Conservation (phyloP, 2,797 vertebrate species). For the Bufotes viridis region DNA sequence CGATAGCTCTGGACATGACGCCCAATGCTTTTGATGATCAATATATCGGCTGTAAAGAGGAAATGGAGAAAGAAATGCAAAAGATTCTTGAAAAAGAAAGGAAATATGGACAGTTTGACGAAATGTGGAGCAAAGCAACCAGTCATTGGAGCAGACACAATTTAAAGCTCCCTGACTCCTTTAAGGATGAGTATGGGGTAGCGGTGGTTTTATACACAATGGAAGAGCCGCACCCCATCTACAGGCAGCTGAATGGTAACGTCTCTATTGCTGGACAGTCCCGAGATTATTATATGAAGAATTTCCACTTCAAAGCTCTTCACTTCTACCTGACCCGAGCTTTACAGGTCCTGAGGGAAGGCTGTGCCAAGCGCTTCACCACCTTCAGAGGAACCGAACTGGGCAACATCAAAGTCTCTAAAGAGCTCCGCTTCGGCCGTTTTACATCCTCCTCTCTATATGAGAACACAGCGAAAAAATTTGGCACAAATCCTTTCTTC, state of each 20-base stretch:
- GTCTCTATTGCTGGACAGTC: background rate
- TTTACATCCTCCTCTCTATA: constrained; percentile 68
- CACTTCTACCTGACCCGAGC: constrained; percentile 75
- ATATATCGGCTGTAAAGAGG: background rate
- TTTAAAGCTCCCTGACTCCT: background rate
- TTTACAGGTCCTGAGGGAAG: constrained; percentile 69
- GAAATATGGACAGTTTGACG: background rate
- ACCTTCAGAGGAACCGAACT: constrained; percentile 59
- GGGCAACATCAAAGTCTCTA: background rate
- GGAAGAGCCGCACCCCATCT: background rate
- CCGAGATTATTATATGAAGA: background rate
- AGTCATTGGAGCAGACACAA: background rate
- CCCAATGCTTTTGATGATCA: constrained; percentile 38
- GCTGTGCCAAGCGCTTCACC: constrained; percentile 40
- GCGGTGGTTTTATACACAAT: constrained; percentile 39
- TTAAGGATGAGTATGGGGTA: constrained; percentile 9
- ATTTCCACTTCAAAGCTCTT: constrained; percentile 72
- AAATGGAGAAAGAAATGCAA: background rate
- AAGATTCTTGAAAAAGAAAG: background rate
- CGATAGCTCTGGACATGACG: background rate
- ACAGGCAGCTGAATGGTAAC: constrained; percentile 14
- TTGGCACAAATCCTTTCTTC: constrained; percentile 67
- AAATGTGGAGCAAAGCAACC: background rate
- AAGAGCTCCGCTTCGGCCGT: constrained; percentile 68
- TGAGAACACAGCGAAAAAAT: constrained; percentile 57